These are phyloP conservation scores for Calephelis perditalis DNA, from an alignment of 2,888 invertebrate species.

Conservation along the genomic window DNA sequence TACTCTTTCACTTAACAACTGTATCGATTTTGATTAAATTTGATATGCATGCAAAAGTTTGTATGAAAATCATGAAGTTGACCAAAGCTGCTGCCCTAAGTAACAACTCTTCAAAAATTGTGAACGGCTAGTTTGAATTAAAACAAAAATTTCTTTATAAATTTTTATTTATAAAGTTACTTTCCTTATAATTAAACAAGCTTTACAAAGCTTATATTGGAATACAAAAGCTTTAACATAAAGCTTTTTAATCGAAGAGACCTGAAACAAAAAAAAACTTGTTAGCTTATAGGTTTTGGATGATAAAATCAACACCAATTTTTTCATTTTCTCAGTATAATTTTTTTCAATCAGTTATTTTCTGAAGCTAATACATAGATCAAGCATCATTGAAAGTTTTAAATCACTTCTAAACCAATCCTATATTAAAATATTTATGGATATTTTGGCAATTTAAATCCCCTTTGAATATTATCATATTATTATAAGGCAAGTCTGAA, in stretches of 20 bases:
- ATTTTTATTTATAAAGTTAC: conserved; percentile 58
- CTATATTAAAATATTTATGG: no score
- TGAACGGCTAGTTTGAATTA: conserved; percentile 21
- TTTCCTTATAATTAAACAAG: conserved; percentile 68
- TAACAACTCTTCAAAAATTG: neutral
- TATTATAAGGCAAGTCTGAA: no score
- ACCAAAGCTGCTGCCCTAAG: no score
- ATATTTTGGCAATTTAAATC: no score
- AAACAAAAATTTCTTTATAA: conserved; percentile 35
- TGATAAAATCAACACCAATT: neutral
- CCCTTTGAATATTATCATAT: no score
- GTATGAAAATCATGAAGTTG: no score
- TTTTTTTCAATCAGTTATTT: conserved; percentile 49
- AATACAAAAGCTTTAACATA: conserved; percentile 61
- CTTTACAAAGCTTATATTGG: conserved; percentile 66
- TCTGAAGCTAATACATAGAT: conserved; percentile 80
- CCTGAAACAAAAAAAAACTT: conserved; percentile 77
- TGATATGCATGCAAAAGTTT: no score
- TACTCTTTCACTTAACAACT: no score
- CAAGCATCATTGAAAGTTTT: conserved; percentile 67
- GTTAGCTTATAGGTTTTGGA: neutral
- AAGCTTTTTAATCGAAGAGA: conserved; percentile 84
- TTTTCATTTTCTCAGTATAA: conserved; percentile 42
- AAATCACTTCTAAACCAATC: no score
- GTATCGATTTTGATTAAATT: no score